A percentile compares a stretch with the other conserved stretches of the same genome.
phyloP scores from a whole-genome alignment of 2,113 vertebrate genomes.

The Bubo blakistoni region DNA sequence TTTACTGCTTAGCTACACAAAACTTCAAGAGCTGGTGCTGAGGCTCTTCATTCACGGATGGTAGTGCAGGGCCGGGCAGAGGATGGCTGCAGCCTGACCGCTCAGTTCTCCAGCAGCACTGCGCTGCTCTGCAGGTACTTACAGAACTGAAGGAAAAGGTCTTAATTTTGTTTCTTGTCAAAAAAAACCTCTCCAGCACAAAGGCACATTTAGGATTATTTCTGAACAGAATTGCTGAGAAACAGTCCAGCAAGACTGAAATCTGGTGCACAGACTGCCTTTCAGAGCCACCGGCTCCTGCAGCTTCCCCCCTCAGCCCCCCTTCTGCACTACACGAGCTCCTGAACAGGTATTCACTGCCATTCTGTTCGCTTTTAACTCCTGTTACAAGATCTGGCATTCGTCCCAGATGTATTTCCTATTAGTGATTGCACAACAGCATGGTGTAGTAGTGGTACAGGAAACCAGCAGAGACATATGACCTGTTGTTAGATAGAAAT shows the following conservation, averaged over 20 bases:
- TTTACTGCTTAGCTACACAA: background rate
- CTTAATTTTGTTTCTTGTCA: background rate
- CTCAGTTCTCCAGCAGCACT: fast-evolving
- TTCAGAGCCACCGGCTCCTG: background rate
- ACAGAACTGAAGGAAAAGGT: fast-evolving
- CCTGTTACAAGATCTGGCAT: background rate
- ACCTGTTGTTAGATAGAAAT: background rate
- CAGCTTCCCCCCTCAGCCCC: background rate
- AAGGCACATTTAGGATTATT: background rate
- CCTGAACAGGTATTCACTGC: background rate
- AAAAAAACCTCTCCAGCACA: background rate
- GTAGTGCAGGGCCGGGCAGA: fast-evolving
- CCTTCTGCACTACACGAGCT: background rate
- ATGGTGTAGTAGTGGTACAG: background rate
- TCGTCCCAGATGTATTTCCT: background rate
- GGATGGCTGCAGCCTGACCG: fast-evolving
- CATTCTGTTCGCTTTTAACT: background rate
- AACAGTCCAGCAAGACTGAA: background rate
- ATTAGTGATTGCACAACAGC: background rate
- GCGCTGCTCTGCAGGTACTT: background rate
- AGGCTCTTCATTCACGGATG: background rate
- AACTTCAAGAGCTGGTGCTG: background rate
- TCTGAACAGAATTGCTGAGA: background rate
- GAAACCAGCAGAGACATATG: background rate
- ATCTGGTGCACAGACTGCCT: background rate